Conservation (phyloP, 2,888 invertebrate species). For the Drosophila trichaetosa region DNA sequence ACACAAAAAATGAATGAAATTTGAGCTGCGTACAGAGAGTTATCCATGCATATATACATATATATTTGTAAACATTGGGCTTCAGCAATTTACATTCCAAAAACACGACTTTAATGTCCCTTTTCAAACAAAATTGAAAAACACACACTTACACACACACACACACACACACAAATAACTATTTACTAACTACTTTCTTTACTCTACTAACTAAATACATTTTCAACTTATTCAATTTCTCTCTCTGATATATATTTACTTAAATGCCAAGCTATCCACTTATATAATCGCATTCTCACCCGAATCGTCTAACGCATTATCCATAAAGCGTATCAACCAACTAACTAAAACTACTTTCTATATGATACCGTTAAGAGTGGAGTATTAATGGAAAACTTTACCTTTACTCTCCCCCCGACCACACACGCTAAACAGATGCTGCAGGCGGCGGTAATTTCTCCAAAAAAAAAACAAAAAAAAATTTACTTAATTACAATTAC, state of each 20-base stretch:
- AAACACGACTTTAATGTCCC: background rate
- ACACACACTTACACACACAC: constrained; percentile 3
- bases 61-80: constrained; percentile 1
- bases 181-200: constrained; percentile 19
- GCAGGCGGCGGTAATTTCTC: constrained; percentile 83
- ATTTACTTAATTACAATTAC: constrained; percentile 15
- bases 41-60: background rate
- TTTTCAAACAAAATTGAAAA: background rate
- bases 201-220: constrained; percentile 29
- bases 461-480: constrained; percentile 15
- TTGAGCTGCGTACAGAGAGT: constrained; percentile 33
- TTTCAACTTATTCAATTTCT: constrained; percentile 63
- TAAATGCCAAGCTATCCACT: constrained; percentile 24
- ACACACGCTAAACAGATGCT: constrained; percentile 83
- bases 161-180: constrained; percentile 7
- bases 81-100: constrained; percentile 16
- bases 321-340: constrained; percentile 52
- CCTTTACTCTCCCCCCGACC: constrained; percentile 63
- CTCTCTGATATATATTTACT: constrained; percentile 28
- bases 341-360: constrained; percentile 18
- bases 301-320: constrained; percentile 34
- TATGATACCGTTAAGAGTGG: constrained; percentile 33
- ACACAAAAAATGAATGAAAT: constrained; percentile 35
- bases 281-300: constrained; percentile 37
- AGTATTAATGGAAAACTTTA: constrained; percentile 72